Base-by-base conservation (phyloP, 2,888 invertebrate genomes). In the Cryptocephalus moraei region DNA sequence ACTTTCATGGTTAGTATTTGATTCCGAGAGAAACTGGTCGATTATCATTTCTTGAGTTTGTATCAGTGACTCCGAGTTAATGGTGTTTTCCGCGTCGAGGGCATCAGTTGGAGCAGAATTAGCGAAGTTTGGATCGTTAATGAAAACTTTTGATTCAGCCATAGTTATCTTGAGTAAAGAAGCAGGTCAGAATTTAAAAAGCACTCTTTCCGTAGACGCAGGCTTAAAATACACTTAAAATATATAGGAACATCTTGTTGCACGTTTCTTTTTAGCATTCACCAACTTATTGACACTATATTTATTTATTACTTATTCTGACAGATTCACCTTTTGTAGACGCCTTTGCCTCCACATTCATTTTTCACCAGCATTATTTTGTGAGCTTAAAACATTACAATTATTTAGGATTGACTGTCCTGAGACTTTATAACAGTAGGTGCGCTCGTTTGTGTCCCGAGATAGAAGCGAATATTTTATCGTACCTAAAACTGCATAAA, bases 71-170 rank as follows among this genome's bases (percentile, higher is more conserved):
- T 56, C 54, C 31, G 49, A 44, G 41, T 52, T 48, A 33, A 39
- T 41, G 12, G 46, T 12, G 14, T 33, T 39, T 8, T 45, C 13
- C 13, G 48, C 33, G n/a, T 45, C 31, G 41, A 36, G 43, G 11
- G 49, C 32, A 10, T 56, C 54, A 32, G 33, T 44, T 45, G 43
- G 40, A 33, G 51, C 42, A 43, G 50, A 47, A 47, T 44, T 47
- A 32, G 52, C 48, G 40, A 54, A 53, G 56, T 55, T 60, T 47
- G 55, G 55, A 49, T 62, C 62, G 47, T 55, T 55, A 47, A 59
- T 52, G 54, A 60, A 59, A 47, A 57, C 48, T 55, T 61, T 61
- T 45, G 57, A 54, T 54, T 54, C 63, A 40, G 62, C 62, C 63
- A 63, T 63, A 50, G 56, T 51, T 40, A 50, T 49, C 49, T 51